phyloP scores from a whole-genome alignment of 2,888 invertebrate genomes.

The Unio delphinus region DNA sequence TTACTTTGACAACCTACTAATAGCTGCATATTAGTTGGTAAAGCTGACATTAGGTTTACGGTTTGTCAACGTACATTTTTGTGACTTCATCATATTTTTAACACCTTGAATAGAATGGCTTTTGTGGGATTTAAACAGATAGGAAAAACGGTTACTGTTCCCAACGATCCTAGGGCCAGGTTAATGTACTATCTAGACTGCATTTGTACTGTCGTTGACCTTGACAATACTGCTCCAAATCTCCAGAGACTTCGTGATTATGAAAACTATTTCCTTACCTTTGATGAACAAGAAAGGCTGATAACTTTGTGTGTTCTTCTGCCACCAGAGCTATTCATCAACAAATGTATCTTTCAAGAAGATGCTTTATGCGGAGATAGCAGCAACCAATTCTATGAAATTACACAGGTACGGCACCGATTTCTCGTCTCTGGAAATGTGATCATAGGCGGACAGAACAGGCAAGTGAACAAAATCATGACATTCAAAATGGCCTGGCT shows the following conservation, averaged over 20 bases:
- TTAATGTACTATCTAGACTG: too few species aligned
- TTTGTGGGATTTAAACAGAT: too few species aligned
- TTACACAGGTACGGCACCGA: constrained; percentile 18
- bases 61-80: too few species aligned
- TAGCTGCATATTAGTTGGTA: too few species aligned
- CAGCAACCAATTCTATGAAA: constrained; percentile 24
- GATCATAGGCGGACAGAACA: constrained; percentile 26
- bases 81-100: too few species aligned
- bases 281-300: constrained; percentile 17
- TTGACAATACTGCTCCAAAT: too few species aligned
- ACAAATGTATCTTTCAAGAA: constrained; percentile 31
- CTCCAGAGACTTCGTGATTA: constrained; percentile 10
- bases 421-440: constrained; percentile 25
- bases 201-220: too few species aligned
- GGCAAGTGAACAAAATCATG: constrained; percentile 29
- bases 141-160: too few species aligned
- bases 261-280: constrained; percentile 19
- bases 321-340: constrained; percentile 19
- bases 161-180: too few species aligned
- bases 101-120: too few species aligned
- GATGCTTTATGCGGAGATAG: constrained; percentile 21
- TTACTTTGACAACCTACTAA: too few species aligned
- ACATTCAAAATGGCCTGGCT: constrained; percentile 30
- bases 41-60: too few species aligned
- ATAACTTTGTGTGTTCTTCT: constrained; percentile 18